Evolutionary conservation across 2,113 vertebrate genomes (phyloP).

Genomic region (Sylvia atricapilla): DNA sequence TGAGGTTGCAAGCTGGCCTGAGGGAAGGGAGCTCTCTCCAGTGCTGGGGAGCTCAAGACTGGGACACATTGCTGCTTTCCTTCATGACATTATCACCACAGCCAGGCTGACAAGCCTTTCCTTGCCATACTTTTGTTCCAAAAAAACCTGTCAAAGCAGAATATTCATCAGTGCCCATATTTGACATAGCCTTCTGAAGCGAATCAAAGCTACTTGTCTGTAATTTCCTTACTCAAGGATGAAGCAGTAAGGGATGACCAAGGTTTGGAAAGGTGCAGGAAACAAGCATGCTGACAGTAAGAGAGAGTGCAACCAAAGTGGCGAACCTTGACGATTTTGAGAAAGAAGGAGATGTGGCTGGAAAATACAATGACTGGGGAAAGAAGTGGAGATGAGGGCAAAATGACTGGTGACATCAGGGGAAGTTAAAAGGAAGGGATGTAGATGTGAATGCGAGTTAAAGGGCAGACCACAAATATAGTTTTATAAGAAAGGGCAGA

Average conservation of each 20-base stretch:
- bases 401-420: background rate
- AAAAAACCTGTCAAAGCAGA: fast-evolving
- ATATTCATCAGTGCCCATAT: background rate
- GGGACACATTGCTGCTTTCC: background rate
- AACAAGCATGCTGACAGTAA: background rate
- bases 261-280: background rate
- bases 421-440: background rate
- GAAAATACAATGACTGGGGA: background rate
- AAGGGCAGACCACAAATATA: background rate
- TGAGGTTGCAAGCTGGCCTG: background rate
- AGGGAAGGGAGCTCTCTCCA: background rate
- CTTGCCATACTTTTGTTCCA: fast-evolving
- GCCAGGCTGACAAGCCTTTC: background rate
- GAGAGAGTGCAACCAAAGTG: background rate
- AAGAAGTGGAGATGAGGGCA: background rate
- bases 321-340: background rate
- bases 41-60: background rate
- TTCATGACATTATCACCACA: background rate
- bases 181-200: background rate
- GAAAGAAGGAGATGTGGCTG: background rate
- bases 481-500: background rate
- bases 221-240: background rate
- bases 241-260: background rate
- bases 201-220: background rate
- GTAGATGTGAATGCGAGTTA: background rate